Conservation (phyloP, 2,888 invertebrate species). For the Coremacera marginata region DNA sequence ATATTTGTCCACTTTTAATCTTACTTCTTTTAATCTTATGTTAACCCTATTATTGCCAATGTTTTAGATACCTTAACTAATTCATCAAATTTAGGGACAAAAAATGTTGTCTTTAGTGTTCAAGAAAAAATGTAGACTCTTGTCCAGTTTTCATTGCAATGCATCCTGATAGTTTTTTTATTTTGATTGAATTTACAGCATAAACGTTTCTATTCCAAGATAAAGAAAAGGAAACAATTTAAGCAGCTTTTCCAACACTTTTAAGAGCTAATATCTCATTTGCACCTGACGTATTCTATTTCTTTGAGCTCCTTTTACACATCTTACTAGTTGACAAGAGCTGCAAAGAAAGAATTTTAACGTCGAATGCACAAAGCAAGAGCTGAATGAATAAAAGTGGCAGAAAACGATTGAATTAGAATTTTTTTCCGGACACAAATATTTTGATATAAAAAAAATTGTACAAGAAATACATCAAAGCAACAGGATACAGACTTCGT, state of each 20-base stretch:
- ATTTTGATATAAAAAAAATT: not conserved
- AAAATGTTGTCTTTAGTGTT: too few species aligned
- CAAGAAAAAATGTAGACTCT: too few species aligned
- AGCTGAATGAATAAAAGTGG: not conserved
- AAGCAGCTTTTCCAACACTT: slow-evolving; percentile 1
- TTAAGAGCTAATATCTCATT: not conserved
- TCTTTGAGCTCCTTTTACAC: not conserved
- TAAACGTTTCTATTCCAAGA: too few species aligned
- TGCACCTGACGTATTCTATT: slow-evolving; percentile 15
- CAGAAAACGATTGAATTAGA: not conserved
- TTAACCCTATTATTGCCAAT: too few species aligned
- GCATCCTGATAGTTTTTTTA: too few species aligned
- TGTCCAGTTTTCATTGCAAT: too few species aligned
- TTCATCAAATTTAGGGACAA: not conserved
- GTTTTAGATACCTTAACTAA: not conserved
- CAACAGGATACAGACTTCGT: not conserved
- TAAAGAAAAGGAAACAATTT: not conserved
- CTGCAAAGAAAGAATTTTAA: slow-evolving; percentile 2
- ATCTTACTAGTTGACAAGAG: not conserved
- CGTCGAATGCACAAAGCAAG: not conserved
- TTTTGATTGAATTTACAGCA: too few species aligned
- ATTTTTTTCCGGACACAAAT: not conserved
- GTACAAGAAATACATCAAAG: not conserved
- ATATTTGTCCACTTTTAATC: too few species aligned
- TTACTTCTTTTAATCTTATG: too few species aligned